Conservation (phyloP, 1,140 invertebrate genomes). For the Euglossa dilemma region DNA sequence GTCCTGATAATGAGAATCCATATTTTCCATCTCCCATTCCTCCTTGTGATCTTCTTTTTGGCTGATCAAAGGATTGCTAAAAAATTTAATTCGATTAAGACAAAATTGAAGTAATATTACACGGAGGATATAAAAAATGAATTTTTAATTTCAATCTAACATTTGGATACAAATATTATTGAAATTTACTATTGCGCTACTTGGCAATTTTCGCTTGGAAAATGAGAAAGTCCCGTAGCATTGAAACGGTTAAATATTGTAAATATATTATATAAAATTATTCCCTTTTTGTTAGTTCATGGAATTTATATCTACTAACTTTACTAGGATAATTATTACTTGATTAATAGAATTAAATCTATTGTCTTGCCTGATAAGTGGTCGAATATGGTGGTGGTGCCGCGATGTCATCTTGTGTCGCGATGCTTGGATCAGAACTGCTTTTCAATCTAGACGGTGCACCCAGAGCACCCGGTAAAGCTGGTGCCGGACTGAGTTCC, state of each 20-base stretch:
- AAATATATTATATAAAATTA: too few species aligned
- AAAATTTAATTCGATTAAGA: too few species aligned
- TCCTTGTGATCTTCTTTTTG: constrained; percentile 79
- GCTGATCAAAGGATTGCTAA: constrained; percentile 75
- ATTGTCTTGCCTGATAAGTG: constrained; percentile 81
- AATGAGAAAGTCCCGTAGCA: too few species aligned
- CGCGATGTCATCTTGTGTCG: constrained; percentile 86
- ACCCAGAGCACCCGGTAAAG: constrained; percentile 83
- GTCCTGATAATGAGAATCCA: constrained; percentile 83
- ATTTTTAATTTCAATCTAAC: too few species aligned
- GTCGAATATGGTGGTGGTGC: constrained; percentile 83
- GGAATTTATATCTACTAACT: background rate
- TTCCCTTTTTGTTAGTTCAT: background rate
- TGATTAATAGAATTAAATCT: background rate
- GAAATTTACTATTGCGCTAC: too few species aligned
- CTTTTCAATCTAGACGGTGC: constrained; percentile 89
- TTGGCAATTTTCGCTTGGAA: too few species aligned
- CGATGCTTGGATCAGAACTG: constrained; percentile 93
- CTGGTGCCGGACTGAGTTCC: constrained; percentile 91
- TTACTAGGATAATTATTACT: background rate
- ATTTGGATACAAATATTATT: too few species aligned
- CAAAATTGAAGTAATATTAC: too few species aligned
- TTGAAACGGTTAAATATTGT: too few species aligned
- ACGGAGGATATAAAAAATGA: too few species aligned
- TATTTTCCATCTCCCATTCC: constrained; percentile 84